Evolutionary conservation across 2,113 vertebrate species (phyloP), one percentile per base, ranked within the genome.

Genomic region (Megalops atlanticus): DNA sequence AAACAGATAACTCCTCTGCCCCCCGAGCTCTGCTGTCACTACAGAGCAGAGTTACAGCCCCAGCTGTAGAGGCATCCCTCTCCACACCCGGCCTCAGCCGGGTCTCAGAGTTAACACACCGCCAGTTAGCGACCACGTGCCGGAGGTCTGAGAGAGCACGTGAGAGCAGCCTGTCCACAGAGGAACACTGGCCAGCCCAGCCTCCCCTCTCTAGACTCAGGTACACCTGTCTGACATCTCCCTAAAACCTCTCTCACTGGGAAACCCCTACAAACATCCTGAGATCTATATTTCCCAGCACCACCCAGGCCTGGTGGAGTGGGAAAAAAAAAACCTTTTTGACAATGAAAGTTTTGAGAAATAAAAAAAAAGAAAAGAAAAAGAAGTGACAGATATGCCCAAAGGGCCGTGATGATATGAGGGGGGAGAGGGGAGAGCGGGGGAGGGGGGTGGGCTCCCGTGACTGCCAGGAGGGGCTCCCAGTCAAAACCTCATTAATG

Each of bases 401-500:
- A 54, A 68, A 72, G 85, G 83, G 80, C 84, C 31, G 35, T 47
- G 75, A 84, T 88, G 84, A 90, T 90, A 87, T 27, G 85, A n/a
- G n/a, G n/a, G 85, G 77, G 41, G 33, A 80, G 73, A 71, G 40
- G 80, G 72, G 49, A 64, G 70, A 39, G 72, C 18, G 49, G 72
- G 39, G 43, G 78, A 54, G 49, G 47, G n/a, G 71, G 39, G 78
- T 45, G n/a, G n/a, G 71, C 16, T 24, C 35, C 18, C 39, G 11
- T 21, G 72, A 74, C 38, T 43, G 38, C 7, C 18, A 40, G 73
- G 49, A 47, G 78, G 58, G 45, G 41, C 31, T 70, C 38, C 76
- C 52, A 27, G 41, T 47, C 74, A 77, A 86, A 88, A 83, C 45
- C 88, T 90, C 88, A 93, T 91, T 89, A 90, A 88, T 84, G 76